These are phyloP conservation scores for Leptobrachium ailaonicum DNA, from an alignment of 2,113 vertebrate genomes.

Conservation along the genomic window DNA sequence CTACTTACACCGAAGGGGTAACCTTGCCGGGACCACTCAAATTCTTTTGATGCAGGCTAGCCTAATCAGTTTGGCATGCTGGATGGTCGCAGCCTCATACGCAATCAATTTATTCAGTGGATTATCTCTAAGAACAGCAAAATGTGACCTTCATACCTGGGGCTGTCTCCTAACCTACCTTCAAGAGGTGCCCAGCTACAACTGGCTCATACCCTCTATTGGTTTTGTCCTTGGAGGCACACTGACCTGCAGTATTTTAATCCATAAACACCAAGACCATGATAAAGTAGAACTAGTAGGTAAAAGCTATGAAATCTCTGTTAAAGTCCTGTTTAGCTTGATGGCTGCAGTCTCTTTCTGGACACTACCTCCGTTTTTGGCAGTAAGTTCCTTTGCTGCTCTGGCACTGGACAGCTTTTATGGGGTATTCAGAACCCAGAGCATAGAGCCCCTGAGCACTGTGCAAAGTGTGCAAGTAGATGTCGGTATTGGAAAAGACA, in stretches of 20 bases:
- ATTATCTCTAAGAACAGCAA: slow-evolving; percentile 39
- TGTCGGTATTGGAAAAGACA: not conserved
- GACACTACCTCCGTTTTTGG: slow-evolving; percentile 30
- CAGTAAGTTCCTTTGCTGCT: slow-evolving; percentile 16
- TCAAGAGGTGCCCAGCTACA: not conserved
- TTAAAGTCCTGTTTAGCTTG: not conserved
- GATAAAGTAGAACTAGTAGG: not conserved
- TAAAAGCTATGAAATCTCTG: not conserved
- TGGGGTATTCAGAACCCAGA: not conserved
- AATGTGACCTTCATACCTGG: slow-evolving; percentile 3
- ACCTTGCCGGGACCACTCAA: not conserved
- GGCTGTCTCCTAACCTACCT: slow-evolving; percentile 7
- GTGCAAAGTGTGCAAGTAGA: not conserved
- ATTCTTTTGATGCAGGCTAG: slow-evolving; percentile 50
- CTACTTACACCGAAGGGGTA: not conserved
- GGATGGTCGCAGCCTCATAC: slow-evolving; percentile 60
- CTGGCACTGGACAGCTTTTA: slow-evolving; percentile 9
- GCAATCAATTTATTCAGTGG: slow-evolving; percentile 49
- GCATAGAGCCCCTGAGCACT: not conserved
- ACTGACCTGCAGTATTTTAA: not conserved
- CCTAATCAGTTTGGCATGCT: slow-evolving; percentile 67
- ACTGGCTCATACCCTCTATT: slow-evolving; percentile 12
- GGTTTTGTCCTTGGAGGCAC: slow-evolving; percentile 17
- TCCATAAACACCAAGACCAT: not conserved
- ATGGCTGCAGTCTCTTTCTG: not conserved